Evolutionary conservation across 2,113 vertebrate genomes (phyloP), one percentile per base, ranked within the genome.

Genomic region (Tricholaema leucomelas): DNA sequence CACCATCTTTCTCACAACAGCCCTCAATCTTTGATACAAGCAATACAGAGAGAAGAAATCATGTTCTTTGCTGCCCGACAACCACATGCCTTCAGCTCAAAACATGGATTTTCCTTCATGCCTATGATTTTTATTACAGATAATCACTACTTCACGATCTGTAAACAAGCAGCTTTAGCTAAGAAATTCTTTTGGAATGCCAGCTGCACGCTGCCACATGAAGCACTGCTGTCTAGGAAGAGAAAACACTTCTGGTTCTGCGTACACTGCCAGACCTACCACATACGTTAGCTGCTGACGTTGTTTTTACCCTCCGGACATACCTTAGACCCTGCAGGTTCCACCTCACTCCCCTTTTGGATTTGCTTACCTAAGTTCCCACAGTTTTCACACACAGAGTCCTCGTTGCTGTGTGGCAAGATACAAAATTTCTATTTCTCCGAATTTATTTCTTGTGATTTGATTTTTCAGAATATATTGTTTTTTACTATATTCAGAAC

Each of bases 381-480:
- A 8, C 21, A 27, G 11, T 80, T 72, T 91, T 54, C 44, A 56
- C 77, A 93, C 30, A 21, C 40, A 38, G 14, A 58, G 7, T 12
- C 31, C 25, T 81, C 0, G 0, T 13, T 72, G 61, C 63, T 75
- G 24, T 2, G 15, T 15, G 28, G 20, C 4, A 18, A 15, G 10
- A 79, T 48, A 10, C 6, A 81, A 76, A 27, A 48, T n/a, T 15
- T 3, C 0, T 8, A 31, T 40, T 60, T 84, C 17, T 33, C 9
- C 24, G 15, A 11, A 59, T 70, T 88, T 33, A 76, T 33, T 61
- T 72, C 10, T 33, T 21, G 15, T 0, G 2, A 33, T 42, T 81
- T 69, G 35, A 69, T 19, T 52, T 4, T 71, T 24, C 9, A 40
- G 3, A 40, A 52, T 8, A 27, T 0, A 18, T 0, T 2, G 5